Evolutionary conservation across 2,113 vertebrate genomes (phyloP).

Genomic region (Solea senegalensis): DNA sequence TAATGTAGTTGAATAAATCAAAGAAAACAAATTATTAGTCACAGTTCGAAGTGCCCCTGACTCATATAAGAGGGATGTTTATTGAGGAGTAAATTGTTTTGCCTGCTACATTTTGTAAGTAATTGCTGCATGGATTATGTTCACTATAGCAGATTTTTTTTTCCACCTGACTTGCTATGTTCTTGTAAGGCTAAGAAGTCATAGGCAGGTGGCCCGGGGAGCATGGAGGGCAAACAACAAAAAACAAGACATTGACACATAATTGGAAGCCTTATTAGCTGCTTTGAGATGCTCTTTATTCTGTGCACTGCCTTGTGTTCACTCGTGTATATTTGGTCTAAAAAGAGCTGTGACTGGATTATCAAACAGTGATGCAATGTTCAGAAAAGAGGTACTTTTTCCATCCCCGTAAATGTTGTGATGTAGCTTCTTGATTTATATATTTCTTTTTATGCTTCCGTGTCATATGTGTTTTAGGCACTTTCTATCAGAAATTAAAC

Average conservation of each 20-base stretch:
- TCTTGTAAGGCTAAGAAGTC: background rate
- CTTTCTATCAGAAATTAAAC: no score
- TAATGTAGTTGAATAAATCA: conserved; percentile 9
- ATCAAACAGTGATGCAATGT: no score
- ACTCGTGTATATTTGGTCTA: background rate
- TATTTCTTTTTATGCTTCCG: no score
- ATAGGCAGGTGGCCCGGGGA: no score
- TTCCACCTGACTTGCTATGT: background rate
- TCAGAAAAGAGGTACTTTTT: no score
- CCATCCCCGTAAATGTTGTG: no score
- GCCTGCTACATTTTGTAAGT: background rate
- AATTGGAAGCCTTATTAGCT: background rate
- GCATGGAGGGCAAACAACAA: background rate
- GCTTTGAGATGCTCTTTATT: conserved; percentile 6
- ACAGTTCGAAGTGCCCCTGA: background rate
- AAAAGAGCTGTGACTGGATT: no score
- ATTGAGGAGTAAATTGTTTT: conserved; percentile 6
- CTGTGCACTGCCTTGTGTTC: background rate
- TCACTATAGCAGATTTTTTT: background rate
- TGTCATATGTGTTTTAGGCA: no score
- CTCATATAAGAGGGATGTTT: conserved; percentile 1
- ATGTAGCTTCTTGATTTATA: no score
- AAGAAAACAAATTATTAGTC: background rate
- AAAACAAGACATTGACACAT: background rate
- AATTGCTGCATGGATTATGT: conserved; percentile 1